phyloP scores from a whole-genome alignment of 2,797 vertebrate species.

The Sciaenops ocellatus region DNA sequence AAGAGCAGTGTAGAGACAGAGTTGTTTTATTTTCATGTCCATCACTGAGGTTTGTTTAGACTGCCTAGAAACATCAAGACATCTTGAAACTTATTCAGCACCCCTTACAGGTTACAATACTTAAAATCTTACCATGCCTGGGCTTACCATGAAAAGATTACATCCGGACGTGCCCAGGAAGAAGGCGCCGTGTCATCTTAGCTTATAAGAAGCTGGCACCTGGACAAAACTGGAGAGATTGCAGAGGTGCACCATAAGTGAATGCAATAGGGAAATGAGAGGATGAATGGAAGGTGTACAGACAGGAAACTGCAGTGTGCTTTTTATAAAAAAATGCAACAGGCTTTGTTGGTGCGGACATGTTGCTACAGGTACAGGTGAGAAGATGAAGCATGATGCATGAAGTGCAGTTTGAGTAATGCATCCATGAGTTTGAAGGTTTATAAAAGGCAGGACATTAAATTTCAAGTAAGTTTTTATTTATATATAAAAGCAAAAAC shows the following conservation, averaged over 20 bases:
- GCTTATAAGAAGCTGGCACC: background rate
- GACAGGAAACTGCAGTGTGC: background rate
- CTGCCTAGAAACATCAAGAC: constrained; percentile 20
- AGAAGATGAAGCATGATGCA: background rate
- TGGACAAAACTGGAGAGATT: too few species aligned
- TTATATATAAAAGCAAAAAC: too few species aligned
- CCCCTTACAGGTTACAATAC: background rate
- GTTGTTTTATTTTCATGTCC: constrained; percentile 31
- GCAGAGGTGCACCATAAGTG: background rate
- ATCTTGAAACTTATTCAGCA: background rate
- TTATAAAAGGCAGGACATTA: background rate
- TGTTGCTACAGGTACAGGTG: background rate
- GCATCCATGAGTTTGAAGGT: background rate
- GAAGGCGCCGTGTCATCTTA: background rate
- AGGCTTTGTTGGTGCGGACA: background rate
- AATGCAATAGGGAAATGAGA: background rate
- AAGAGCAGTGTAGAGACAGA: background rate
- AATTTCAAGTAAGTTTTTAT: too few species aligned
- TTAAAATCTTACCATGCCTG: background rate
- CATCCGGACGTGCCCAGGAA: background rate
- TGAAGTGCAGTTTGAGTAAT: constrained; percentile 19
- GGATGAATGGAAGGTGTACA: background rate
- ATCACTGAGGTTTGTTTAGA: constrained; percentile 5
- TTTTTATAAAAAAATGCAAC: background rate
- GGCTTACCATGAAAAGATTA: background rate